Percentiles rank a stretch among this genome's conserved stretches.
These are phyloP conservation scores for Saccostrea glomerata DNA, from an alignment of 1,140 invertebrate species.

Conservation along the genomic window DNA sequence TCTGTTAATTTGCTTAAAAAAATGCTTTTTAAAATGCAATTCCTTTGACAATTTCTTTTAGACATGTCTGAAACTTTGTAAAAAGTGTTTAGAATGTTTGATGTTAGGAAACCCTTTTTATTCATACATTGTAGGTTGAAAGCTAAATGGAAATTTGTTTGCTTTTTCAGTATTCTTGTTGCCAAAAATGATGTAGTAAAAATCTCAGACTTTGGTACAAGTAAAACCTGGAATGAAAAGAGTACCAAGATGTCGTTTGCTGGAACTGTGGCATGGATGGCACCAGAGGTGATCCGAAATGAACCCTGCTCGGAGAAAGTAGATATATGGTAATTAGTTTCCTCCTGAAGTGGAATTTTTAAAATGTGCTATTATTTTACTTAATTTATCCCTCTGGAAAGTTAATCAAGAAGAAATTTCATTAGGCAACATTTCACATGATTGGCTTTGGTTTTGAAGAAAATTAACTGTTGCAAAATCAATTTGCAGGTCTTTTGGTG, in stretches of 20 bases:
- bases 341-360: background rate
- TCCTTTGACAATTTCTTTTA: too few relatives aligned
- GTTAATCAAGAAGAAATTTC: slow-evolving; percentile 5
- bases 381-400: slow-evolving; percentile 14
- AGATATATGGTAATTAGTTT: slow-evolving; percentile 89
- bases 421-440: background rate
- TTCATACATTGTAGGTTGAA: background rate
- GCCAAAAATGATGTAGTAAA: slow-evolving; percentile 94
- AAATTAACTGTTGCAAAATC: background rate
- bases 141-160: background rate
- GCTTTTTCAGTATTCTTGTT: slow-evolving; percentile 91
- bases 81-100: background rate
- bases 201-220: slow-evolving; percentile 98
- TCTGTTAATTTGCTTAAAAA: too few relatives aligned
- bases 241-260: slow-evolving; percentile 98
- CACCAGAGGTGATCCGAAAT: slow-evolving; percentile 98
- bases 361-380: background rate
- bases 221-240: slow-evolving; percentile 93
- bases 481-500: slow-evolving; percentile 90
- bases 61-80: too few relatives aligned
- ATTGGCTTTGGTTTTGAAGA: background rate
- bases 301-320: slow-evolving; percentile 98
- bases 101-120: background rate
- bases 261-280: slow-evolving; percentile 98
- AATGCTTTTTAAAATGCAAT: too few relatives aligned